Evolutionary conservation across 2,888 invertebrate species (phyloP).

Genomic region (Protodeltote pygarga): DNA sequence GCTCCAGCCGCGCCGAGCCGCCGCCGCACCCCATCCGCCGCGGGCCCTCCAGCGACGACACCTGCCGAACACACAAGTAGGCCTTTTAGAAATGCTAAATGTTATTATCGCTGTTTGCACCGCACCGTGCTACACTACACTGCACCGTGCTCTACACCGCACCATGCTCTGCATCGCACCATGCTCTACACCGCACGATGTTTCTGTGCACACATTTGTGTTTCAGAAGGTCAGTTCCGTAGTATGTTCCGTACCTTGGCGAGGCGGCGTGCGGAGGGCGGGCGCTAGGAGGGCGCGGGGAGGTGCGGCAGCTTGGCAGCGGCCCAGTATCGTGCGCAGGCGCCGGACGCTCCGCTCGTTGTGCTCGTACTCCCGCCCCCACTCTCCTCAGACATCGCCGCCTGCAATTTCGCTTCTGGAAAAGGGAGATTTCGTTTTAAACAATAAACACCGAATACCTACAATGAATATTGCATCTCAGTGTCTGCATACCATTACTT

Average conservation of each 20-base stretch:
- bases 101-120: no score
- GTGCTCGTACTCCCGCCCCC: slow-evolving; percentile 61
- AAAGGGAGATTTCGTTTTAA: slow-evolving; percentile 20
- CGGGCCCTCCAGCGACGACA: slow-evolving; percentile 78
- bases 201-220: no score
- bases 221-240: no score
- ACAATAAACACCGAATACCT: slow-evolving; percentile 2
- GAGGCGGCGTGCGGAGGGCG: slow-evolving; percentile 79
- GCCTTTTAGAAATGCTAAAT: no score
- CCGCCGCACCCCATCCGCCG: slow-evolving; percentile 61
- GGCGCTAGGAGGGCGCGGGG: slow-evolving; percentile 85
- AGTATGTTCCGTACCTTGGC: slow-evolving; percentile 83
- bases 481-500: no score
- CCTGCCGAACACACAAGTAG: slow-evolving; percentile 52
- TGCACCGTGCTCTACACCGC: no score
- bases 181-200: no score
- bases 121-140: no score
- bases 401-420: slow-evolving; percentile 82
- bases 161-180: no score
- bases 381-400: slow-evolving; percentile 79
- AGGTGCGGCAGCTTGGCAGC: slow-evolving; percentile 84
- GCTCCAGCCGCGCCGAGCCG: slow-evolving; percentile 74
- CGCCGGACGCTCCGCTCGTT: slow-evolving; percentile 47
- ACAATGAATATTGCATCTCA: no score
- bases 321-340: slow-evolving; percentile 69